Conservation (phyloP, 92 coral and sea anemone genomes). For the Pocillopora grandis region DNA sequence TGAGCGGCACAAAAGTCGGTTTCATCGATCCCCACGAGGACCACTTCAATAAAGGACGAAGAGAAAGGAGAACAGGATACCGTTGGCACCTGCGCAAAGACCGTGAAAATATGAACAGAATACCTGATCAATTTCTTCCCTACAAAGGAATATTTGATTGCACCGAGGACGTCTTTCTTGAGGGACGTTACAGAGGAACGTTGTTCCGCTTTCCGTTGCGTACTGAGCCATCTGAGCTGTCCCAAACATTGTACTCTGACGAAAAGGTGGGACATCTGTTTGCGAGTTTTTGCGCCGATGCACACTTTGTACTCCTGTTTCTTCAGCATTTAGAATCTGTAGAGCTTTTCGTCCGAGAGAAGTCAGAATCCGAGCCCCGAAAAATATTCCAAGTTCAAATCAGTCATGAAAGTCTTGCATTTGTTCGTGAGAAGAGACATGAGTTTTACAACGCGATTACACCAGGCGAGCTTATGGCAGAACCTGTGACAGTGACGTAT, state of each 20-base stretch:
- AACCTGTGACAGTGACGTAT: constrained; percentile 49
- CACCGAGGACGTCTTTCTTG: constrained; percentile 28
- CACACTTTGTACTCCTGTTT: constrained; percentile 61
- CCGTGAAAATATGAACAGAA: background rate
- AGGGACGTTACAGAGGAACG: constrained; percentile 65
- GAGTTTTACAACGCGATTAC: constrained; percentile 38
- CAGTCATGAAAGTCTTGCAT: constrained; percentile 49
- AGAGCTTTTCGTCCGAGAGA: constrained; percentile 51
- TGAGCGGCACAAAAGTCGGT: constrained; percentile 46
- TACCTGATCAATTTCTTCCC: constrained; percentile 70
- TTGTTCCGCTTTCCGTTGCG: constrained; percentile 85
- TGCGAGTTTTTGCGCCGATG: constrained; percentile 53
- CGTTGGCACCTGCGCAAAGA: constrained; percentile 36
- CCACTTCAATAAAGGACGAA: constrained; percentile 21
- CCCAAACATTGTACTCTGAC: constrained; percentile 60
- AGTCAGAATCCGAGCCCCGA: constrained; percentile 44
- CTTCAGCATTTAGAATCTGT: constrained; percentile 56
- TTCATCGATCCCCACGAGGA: constrained; percentile 57
- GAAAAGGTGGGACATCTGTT: constrained; percentile 56
- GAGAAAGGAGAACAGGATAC: constrained; percentile 41
- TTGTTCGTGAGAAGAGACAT: constrained; percentile 42
- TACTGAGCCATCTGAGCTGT: constrained; percentile 53
- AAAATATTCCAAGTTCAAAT: constrained; percentile 56
- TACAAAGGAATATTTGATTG: constrained; percentile 68
- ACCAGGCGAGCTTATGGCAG: constrained; percentile 35